Base-by-base conservation (phyloP, 2,113 vertebrate genomes). In the Elephantulus edwardii region DNA sequence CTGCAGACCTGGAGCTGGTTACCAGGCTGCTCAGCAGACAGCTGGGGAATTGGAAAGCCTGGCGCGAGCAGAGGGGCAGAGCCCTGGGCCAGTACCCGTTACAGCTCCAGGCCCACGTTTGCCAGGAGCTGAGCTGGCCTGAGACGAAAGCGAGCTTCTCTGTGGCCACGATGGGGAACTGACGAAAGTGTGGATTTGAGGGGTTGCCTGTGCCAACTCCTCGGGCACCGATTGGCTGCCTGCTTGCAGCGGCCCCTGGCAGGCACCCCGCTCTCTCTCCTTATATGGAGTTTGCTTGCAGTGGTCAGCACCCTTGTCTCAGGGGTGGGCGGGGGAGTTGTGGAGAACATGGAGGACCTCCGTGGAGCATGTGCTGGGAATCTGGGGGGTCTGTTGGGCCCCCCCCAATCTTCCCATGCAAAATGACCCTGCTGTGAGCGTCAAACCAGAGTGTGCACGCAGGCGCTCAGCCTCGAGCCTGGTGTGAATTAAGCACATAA, bases 371-470 rank as follows among this genome's bases (percentile, higher is more conserved):
- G 4, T 2, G 46, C 13, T 28, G 48, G 40, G 83, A n/a, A 26
- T 11, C 42, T 14, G 58, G 6, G 70, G 0, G 16, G 0, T 20
- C 50, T 11, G 3, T 1, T 48, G 3, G 74, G 28, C 1, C 48
- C 24, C 46, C 78, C 1, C 0, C 0, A 0, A 0, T 4, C 38
- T 6, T n/a, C 28, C n/a, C 86, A 77, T 44, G 33, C 24, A 44
- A 3, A 42, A 19, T 38, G 0, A 0, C 24, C 3, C 6, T 0
- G 8, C 1, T 0, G 66, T 35, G 87, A 8, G 10, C n/a, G 8
- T 2, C 2, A 9, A 28, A 1, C 0, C 11, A 28, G 40, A 11
- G 35, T 0, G 0, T 0, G 6, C 6, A 2, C 4, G 42, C 0
- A 3, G 5, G 46, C 1, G 8, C 11, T 38, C 1, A 11, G 72